These are phyloP conservation scores for Ooceraea biroi DNA, from an alignment of 1,140 invertebrate genomes.

Conservation along the genomic window DNA sequence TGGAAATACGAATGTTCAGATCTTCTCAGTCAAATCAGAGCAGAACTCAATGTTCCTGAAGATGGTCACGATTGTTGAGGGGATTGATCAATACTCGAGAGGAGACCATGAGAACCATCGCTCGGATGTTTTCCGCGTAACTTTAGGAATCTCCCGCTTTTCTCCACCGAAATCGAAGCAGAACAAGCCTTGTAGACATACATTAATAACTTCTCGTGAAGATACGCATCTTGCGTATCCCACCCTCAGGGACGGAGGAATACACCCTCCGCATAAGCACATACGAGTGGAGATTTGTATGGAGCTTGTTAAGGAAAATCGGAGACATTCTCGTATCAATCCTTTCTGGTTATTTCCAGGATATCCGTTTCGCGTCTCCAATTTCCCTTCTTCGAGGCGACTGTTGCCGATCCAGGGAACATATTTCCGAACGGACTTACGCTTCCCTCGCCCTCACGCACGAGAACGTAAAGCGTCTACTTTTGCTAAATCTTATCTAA, in stretches of 20 bases:
- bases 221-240: constrained; percentile 81
- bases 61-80: neutral
- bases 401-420: neutral
- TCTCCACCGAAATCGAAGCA: constrained; percentile 70
- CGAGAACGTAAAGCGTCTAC: constrained; percentile 31
- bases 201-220: constrained; percentile 83
- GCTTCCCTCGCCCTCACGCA: constrained; percentile 20
- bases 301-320: constrained; percentile 82
- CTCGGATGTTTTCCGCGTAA: constrained; percentile 71
- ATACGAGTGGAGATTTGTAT: constrained; percentile 78
- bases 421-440: neutral
- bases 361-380: constrained; percentile 44
- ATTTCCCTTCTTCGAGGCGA: constrained; percentile 14
- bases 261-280: constrained; percentile 83
- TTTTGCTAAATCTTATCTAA: constrained; percentile 25
- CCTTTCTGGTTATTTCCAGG: constrained; percentile 66
- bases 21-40: neutral
- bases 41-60: neutral
- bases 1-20: neutral
- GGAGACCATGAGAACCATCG: constrained; percentile 76
- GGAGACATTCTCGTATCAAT: constrained; percentile 74
- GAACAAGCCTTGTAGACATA: constrained; percentile 79
- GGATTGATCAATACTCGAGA: neutral
- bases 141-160: constrained; percentile 70
- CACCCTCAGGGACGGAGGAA: constrained; percentile 76